These are phyloP conservation scores for Leptinotarsa undecemlineata DNA, from an alignment of 1,140 invertebrate genomes.

Conservation along the genomic window DNA sequence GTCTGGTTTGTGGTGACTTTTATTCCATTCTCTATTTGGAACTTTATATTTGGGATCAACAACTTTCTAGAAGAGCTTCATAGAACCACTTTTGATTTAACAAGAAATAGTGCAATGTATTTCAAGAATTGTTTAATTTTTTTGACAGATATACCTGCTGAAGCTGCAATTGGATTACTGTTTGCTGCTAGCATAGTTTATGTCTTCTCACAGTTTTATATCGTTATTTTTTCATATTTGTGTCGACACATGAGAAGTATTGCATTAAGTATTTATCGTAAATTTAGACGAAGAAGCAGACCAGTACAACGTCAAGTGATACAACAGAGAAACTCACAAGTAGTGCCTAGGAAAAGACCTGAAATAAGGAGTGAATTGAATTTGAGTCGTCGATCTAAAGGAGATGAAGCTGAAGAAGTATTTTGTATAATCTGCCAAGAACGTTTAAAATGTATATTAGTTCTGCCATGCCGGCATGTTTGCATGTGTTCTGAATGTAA, in stretches of 20 bases:
- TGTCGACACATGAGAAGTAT: constrained; percentile 10
- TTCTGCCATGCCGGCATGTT: constrained; percentile 42
- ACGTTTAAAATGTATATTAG: constrained; percentile 37
- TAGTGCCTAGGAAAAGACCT: neutral
- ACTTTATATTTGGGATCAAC: constrained; percentile 5
- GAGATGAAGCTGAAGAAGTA: constrained; percentile 23
- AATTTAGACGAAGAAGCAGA: neutral
- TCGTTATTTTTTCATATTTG: constrained; percentile 26
- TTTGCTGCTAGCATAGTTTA: constrained; percentile 33
- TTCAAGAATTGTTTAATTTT: constrained; percentile 31
- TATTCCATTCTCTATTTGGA: constrained; percentile 32
- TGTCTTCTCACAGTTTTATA: constrained; percentile 37
- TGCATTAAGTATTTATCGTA: neutral
- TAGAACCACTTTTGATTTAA: constrained; percentile 20
- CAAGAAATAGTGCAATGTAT: constrained; percentile 11
- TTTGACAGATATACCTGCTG: constrained; percentile 39
- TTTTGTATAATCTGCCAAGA: constrained; percentile 45
- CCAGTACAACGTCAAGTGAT: neutral
- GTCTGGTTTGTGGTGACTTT: constrained; percentile 40
- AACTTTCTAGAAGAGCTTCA: constrained; percentile 23
- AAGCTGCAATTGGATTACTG: constrained; percentile 38
- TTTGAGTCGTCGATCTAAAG: neutral
- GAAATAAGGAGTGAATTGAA: constrained; percentile 17
- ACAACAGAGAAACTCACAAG: constrained; percentile 9
- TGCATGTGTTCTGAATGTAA: constrained; percentile 42